Percentiles rank a stretch among this genome's conserved stretches.
Evolutionary conservation across 2,113 vertebrate species (phyloP).

Genomic region (Spermophilus dauricus): DNA sequence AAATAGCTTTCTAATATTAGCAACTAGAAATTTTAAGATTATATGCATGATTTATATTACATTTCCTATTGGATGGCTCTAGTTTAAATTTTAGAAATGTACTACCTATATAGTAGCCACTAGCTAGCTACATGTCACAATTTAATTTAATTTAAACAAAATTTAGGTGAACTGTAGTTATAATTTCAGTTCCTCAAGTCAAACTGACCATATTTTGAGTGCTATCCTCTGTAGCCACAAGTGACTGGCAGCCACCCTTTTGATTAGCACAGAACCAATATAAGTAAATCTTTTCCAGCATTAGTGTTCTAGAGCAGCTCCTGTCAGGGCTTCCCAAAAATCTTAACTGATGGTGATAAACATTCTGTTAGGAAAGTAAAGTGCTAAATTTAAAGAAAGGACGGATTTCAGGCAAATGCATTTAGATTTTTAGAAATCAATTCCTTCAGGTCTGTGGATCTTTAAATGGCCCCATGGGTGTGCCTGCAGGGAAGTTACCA

Average conservation of each 20-base stretch:
- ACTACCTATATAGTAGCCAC: too few relatives aligned
- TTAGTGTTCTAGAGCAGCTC: rapidly evolving
- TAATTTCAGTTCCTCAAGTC: not conserved
- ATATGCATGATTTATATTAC: not conserved
- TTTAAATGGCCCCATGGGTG: not conserved
- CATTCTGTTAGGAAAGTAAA: not conserved
- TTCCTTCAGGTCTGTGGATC: not conserved
- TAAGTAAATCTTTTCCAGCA: not conserved
- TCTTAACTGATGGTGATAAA: not conserved
- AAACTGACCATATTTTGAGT: not conserved
- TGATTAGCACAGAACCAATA: too few relatives aligned
- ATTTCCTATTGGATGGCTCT: not conserved
- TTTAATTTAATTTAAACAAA: conserved; percentile 11
- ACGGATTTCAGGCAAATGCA: not conserved
- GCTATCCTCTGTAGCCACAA: not conserved
- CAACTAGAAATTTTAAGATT: not conserved
- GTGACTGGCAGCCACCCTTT: not conserved
- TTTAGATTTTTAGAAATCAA: not conserved
- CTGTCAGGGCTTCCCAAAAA: not conserved
- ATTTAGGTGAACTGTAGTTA: not conserved
- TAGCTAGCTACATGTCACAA: not conserved
- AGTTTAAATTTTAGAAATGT: not conserved
- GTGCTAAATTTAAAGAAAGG: not conserved
- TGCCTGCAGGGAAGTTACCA: not conserved
- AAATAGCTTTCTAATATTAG: not conserved